Base-by-base conservation (phyloP, 2,113 vertebrate species). In the Gopherus evgoodei region DNA sequence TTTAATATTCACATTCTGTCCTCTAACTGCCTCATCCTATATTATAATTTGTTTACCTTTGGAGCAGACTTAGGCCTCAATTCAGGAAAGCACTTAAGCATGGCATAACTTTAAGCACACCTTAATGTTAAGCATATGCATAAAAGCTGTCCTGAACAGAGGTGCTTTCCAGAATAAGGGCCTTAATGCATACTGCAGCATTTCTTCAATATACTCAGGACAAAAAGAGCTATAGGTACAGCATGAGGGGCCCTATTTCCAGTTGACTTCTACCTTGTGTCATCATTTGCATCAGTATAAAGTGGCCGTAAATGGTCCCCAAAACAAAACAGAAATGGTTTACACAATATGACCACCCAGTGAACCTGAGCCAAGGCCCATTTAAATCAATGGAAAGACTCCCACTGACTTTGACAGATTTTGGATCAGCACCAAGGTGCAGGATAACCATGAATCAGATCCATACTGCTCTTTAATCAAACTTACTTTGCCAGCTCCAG, bases 401-500 rank as follows among this genome's bases (percentile, higher is more conserved):
- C 25, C 10, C 69, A 27, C 25, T 78, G 75, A 35, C 52, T 81
- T 38, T 54, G 21, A 21, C 21, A 35, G 42, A 22, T 11, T 76
- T 44, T 6, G 42, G 35, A n/a, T n/a, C 11, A 35, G n/a, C 21
- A 54, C 14, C 22, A 85, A 79, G 8, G 13, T 38, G 24, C 29
- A 59, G 62, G 47, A 22, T 38, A 81, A 42, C 25, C 49, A 21
- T 14, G 83, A 78, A 87, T 56, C 3, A 1, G 50, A 85, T n/a
- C 54, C 44, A 59, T 83, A 72, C 80, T 59, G 86, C 90, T 86
- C 87, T 90, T 92, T 62, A 47, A 89, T 96, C 93, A 95, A 94
- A 81, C 95, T 95, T 96, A 92, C 93, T 53, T 97, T 69, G 11
- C 89, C 84, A 96, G 75, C 29, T 19, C 4, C 31, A 19, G 14